These are phyloP conservation scores for Spinus pinus DNA, from an alignment of 2,797 vertebrate genomes.

Conservation along the genomic window DNA sequence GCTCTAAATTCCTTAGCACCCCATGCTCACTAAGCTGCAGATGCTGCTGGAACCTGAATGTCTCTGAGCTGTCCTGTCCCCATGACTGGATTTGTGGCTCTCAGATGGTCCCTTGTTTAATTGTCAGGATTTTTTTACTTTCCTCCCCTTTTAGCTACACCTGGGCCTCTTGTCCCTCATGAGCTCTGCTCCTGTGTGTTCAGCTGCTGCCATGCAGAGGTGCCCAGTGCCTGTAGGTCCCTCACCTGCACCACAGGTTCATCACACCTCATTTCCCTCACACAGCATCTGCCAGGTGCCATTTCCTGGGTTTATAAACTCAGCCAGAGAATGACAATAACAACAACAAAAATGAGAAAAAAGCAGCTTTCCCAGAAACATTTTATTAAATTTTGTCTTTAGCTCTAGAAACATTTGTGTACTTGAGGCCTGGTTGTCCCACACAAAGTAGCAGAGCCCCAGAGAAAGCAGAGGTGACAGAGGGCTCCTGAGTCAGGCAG, in stretches of 20 bases:
- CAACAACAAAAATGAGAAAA: rapidly evolving
- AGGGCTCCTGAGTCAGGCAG: not conserved
- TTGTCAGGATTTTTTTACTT: not conserved
- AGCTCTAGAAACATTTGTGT: not conserved
- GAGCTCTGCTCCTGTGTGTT: not conserved
- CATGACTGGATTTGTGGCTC: not conserved
- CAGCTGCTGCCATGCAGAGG: not conserved
- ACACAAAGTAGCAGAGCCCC: slow-evolving; percentile 5
- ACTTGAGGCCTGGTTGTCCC: not conserved
- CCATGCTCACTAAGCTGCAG: not conserved
- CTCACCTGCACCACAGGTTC: not conserved
- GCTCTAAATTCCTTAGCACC: not conserved
- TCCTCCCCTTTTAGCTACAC: not conserved
- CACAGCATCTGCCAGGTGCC: not conserved
- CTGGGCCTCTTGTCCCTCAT: not conserved
- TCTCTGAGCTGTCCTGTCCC: not conserved
- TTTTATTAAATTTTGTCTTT: slow-evolving; percentile 54
- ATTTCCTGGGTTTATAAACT: not conserved
- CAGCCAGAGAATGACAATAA: not conserved
- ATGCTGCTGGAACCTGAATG: not conserved
- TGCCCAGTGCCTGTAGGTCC: rapidly evolving
- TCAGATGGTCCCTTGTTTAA: not conserved
- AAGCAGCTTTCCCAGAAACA: not conserved
- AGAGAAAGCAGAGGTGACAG: not conserved
- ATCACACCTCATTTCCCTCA: not conserved